Conservation (phyloP, 2,797 vertebrate genomes). For the Cygnus olor region DNA sequence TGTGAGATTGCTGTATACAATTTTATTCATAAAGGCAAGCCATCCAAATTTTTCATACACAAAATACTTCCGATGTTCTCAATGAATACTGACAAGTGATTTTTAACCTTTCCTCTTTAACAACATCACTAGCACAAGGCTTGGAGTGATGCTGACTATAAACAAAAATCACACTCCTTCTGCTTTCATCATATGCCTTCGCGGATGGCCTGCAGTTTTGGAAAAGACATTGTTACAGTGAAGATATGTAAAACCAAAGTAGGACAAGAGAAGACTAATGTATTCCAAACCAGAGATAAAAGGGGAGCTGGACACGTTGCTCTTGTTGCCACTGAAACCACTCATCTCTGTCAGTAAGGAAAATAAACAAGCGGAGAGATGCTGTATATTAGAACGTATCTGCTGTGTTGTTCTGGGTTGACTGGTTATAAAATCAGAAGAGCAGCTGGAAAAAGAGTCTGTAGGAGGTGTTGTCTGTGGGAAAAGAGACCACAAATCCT, state of each 20-base stretch:
- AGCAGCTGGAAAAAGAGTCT: not conserved
- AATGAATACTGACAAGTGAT: not conserved
- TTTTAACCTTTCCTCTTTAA: not conserved
- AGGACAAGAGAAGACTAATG: not conserved
- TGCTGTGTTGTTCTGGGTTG: not conserved
- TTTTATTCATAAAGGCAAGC: not conserved
- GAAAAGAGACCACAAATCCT: not conserved
- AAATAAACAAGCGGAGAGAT: not conserved
- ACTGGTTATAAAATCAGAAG: not conserved
- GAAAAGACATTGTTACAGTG: not conserved
- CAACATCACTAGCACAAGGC: not conserved
- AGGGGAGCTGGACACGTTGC: not conserved
- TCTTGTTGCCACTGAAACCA: constrained; percentile 39
- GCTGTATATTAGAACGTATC: not conserved
- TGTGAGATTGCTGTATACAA: not conserved
- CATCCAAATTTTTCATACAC: not conserved
- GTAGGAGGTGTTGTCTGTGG: not conserved
- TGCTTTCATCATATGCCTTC: not conserved
- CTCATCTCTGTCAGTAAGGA: not conserved
- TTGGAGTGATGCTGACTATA: not conserved
- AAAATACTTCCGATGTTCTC: not conserved
- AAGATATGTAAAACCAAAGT: not conserved
- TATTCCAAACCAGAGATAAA: not conserved
- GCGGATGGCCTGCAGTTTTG: not conserved
- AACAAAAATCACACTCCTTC: not conserved